These are phyloP conservation scores for Cynopterus sphinx DNA, from an alignment of 2,797 vertebrate species.

Conservation along the genomic window DNA sequence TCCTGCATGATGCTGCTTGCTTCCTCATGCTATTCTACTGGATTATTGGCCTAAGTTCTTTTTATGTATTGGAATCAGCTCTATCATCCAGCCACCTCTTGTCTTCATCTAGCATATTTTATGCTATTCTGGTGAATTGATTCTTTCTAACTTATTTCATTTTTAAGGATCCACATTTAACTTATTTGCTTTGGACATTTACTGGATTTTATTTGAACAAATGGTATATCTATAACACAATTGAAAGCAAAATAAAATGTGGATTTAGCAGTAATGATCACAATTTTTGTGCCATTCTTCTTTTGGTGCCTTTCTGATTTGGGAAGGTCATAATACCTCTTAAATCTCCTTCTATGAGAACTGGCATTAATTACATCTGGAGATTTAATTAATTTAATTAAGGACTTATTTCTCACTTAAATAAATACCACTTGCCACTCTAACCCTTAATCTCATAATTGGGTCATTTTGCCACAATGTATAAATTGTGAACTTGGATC, in stretches of 20 bases:
- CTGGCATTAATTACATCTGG: conserved; percentile 59
- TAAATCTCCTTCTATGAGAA: neutral
- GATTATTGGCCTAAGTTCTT: neutral
- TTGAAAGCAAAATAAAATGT: neutral
- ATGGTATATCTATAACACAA: neutral
- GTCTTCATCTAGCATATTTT: neutral
- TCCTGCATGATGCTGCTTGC: neutral
- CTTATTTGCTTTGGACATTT: neutral
- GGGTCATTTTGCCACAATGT: conserved; percentile 59
- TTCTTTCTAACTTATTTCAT: neutral
- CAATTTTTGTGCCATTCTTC: neutral
- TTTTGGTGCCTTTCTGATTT: neutral
- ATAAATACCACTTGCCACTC: conserved; percentile 67
- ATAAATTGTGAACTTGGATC: conserved; percentile 60
- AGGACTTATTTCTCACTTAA: conserved; percentile 53
- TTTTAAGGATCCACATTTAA: neutral
- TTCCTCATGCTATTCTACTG: neutral
- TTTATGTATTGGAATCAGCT: neutral
- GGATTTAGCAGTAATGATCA: neutral
- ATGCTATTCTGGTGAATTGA: neutral
- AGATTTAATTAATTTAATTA: no score
- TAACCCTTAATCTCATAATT: conserved; percentile 60
- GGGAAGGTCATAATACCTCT: neutral
- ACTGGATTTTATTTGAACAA: conserved; percentile 2
- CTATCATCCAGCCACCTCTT: neutral